Evolutionary conservation across 2,113 vertebrate species (phyloP).

Genomic region (Helogale parvula): DNA sequence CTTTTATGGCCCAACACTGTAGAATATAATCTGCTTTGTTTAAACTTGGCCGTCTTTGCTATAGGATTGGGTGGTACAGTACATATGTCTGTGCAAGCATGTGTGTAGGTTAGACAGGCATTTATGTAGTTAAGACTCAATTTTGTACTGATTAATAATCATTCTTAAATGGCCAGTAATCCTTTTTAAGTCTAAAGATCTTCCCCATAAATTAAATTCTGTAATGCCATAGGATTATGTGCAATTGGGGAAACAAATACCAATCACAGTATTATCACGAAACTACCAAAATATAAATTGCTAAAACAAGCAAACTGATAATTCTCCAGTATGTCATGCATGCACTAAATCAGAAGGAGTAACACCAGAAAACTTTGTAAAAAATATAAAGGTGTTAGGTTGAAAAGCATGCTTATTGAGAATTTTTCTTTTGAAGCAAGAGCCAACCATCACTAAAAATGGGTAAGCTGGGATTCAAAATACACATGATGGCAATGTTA

Average conservation of each 20-base stretch:
- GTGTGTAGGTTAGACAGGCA: not conserved
- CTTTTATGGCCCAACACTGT: rapidly evolving
- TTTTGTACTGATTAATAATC: not conserved
- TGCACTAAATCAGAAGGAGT: not conserved
- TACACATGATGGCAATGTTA: not conserved
- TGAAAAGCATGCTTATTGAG: not conserved
- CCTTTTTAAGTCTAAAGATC: slow-evolving; percentile 19
- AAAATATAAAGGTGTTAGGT: not conserved
- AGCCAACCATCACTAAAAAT: not conserved
- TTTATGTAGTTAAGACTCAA: not conserved
- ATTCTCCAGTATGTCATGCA: not conserved
- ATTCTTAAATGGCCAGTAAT: slow-evolving; percentile 8
- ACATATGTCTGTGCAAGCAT: too few relatives aligned
- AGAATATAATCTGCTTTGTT: not conserved
- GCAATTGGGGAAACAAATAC: not conserved
- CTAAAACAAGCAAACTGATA: not conserved
- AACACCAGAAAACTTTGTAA: not conserved
- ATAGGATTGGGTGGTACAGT: too few relatives aligned
- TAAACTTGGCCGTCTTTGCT: rapidly evolving
- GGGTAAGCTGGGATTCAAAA: not conserved
- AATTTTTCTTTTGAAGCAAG: not conserved
- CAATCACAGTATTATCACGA: not conserved
- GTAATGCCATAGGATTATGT: not conserved
- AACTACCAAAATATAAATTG: not conserved
- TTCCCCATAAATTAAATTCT: slow-evolving; percentile 34